Percentiles rank a stretch among this genome's conserved stretches.
These are phyloP conservation scores for Epizoanthus rinbou DNA, from an alignment of 92 coral and sea anemone species.

Conservation along the genomic window DNA sequence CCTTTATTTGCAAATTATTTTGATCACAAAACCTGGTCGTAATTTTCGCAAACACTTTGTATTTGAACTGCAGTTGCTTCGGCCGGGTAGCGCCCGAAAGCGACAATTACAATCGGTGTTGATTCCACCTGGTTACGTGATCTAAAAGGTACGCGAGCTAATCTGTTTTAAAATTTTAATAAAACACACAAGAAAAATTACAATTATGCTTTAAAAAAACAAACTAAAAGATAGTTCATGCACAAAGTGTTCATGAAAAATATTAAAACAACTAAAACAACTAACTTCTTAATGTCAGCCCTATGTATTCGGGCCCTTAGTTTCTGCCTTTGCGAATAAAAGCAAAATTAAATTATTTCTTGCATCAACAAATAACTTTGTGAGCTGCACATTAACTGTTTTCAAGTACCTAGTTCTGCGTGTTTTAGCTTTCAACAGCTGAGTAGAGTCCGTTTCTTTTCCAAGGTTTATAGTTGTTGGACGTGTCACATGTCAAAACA, in stretches of 20 bases:
- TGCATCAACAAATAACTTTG: conserved; percentile 22
- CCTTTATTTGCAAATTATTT: too few relatives aligned
- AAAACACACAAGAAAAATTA: conserved; percentile 32
- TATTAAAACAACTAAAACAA: conserved; percentile 27
- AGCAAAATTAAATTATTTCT: conserved; percentile 6
- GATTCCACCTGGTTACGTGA: too few relatives aligned
- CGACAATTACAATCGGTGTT: conserved; percentile 16
- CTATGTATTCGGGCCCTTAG: conserved; percentile 22
- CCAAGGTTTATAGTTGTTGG: conserved; percentile 30
- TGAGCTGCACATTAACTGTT: conserved; percentile 26
- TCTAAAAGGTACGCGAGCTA: conserved; percentile 39
- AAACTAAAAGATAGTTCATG: conserved; percentile 26
- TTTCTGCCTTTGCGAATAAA: conserved; percentile 21
- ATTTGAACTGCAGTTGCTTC: conserved; percentile 28
- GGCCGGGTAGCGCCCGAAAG: conserved; percentile 31
- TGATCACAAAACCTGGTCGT: conserved; percentile 23
- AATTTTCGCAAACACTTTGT: conserved; percentile 26
- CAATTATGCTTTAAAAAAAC: conserved; percentile 27
- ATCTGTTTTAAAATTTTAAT: conserved; percentile 28
- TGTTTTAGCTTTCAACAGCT: conserved; percentile 18
- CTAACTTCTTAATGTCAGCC: conserved; percentile 25
- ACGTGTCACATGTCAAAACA: conserved; percentile 30
- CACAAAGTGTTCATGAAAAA: conserved; percentile 33
- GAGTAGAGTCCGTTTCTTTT: conserved; percentile 19
- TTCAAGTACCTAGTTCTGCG: conserved; percentile 11